Conservation (phyloP, 2,113 vertebrate genomes). For the Neolamprologus variostigma region DNA sequence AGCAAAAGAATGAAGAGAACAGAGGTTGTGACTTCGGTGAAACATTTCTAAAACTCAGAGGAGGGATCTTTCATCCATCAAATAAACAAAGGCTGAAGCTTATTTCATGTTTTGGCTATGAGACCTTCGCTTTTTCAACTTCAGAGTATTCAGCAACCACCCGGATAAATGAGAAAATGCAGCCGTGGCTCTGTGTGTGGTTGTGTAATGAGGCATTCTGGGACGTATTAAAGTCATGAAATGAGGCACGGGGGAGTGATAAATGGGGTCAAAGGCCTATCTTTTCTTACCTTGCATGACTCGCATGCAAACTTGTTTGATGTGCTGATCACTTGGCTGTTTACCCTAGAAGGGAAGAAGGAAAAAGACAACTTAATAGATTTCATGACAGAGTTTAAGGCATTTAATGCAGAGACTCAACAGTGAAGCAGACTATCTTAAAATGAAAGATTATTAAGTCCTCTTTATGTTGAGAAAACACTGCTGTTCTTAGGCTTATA, state of each 20-base stretch:
- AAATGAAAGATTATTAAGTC: neutral
- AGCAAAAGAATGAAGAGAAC: slow-evolving; percentile 47
- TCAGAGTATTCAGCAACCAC: slow-evolving; percentile 3
- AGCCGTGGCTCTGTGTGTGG: neutral
- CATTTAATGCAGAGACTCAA: neutral
- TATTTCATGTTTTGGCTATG: slow-evolving; percentile 48
- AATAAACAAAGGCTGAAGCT: slow-evolving; percentile 59
- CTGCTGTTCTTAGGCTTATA: neutral
- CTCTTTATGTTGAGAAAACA: neutral
- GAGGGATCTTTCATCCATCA: slow-evolving; percentile 59
- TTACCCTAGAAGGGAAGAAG: slow-evolving; percentile 77
- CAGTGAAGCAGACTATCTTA: neutral
- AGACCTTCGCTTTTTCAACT: slow-evolving; percentile 2
- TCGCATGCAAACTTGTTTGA: slow-evolving; percentile 96
- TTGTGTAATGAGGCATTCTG: slow-evolving; percentile 45
- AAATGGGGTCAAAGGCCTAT: slow-evolving; percentile 36
- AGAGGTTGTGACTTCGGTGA: slow-evolving; percentile 46
- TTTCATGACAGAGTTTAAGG: neutral
- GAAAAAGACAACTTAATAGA: neutral
- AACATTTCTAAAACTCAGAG: slow-evolving; percentile 38
- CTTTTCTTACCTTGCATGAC: slow-evolving; percentile 89
- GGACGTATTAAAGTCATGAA: slow-evolving; percentile 40
- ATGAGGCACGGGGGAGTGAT: slow-evolving; percentile 27
- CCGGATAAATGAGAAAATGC: slow-evolving; percentile 27
- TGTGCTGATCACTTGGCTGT: slow-evolving; percentile 90